Evolutionary conservation across 1,140 invertebrate genomes (phyloP), one percentile per base, ranked within the genome.

Genomic region (Eubasilissa regina): DNA sequence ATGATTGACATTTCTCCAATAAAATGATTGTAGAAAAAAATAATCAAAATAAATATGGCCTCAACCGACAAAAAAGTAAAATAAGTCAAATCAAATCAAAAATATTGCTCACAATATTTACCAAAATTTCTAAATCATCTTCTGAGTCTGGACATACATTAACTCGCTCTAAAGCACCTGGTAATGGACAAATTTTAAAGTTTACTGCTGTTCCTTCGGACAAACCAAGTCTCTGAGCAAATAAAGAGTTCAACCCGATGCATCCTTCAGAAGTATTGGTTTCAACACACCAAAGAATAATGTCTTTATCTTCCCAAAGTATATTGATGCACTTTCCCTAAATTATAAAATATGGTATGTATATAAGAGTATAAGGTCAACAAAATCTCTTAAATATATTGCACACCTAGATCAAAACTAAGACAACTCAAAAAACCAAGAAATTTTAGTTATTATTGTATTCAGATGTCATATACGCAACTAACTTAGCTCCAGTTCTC

Each of bases 51-150:
- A n/a, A n/a, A n/a, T n/a, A n/a, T n/a, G n/a, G 25, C 6, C 1
- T 35, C 6, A 6, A 35, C 1, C 25, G 6, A 6, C 25, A 35
- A 35, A 35, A 35, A 35, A 35, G 25, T 1, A 35, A 35, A 35
- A 35, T 1, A 35, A 35, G 25, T 35, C 25, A 35, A 35, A 35
- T 35, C 25, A 35, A 35, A 35, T n/a, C 1, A 35, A 35, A 35
- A 35, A 35, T 35, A 35, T 6, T 35, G 25, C 1, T 35, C 25
- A 35, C 25, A 64, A 17, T 72, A 53, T 43, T 51, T 68, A 89
- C 88, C 85, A 89, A 83, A 74, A 89, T 88, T 68, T 88, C 86
- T 77, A 88, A 87, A 82, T 89, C 88, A 85, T 89, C 88, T n/a
- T 87, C 85, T 73, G 87, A 87, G 43, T 89, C 86, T n/a, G 88